Evolutionary conservation across 2,797 vertebrate genomes (phyloP).

Genomic region (Hirundo rustica): DNA sequence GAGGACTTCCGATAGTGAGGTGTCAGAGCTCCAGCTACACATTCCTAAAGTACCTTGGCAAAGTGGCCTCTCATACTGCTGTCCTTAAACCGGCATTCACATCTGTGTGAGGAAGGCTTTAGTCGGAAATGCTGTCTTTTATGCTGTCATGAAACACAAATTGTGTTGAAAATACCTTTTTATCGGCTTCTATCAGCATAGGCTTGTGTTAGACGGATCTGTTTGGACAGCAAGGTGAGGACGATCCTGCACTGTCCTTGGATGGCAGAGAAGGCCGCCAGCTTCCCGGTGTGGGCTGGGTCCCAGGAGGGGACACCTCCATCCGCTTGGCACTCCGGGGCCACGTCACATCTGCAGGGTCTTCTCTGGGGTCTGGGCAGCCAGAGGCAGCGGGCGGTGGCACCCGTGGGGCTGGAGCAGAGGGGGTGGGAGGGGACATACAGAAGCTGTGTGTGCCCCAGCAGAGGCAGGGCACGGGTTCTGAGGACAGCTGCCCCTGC

Average conservation of each 20-base stretch:
- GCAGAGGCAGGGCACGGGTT: too few species aligned
- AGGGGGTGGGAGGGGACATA: background rate
- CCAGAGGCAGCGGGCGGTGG: background rate
- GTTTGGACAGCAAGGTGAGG: background rate
- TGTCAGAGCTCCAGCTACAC: background rate
- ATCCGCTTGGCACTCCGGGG: background rate
- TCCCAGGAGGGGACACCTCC: background rate
- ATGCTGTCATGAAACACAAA: too few species aligned
- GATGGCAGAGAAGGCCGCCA: fast-evolving
- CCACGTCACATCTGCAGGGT: fast-evolving
- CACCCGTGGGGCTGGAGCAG: background rate
- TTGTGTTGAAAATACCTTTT: background rate
- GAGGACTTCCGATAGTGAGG: background rate
- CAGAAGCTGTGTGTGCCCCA: background rate
- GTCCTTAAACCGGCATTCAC: background rate
- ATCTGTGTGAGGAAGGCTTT: background rate
- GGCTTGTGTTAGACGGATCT: background rate
- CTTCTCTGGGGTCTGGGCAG: background rate
- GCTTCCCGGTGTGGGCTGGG: too few species aligned
- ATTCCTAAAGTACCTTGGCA: background rate
- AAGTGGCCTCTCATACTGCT: background rate
- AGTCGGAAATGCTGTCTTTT: background rate
- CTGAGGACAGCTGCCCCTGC: background rate
- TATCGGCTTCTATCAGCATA: background rate
- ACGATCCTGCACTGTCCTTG: background rate